Evolutionary conservation across 1,140 invertebrate genomes (phyloP).

Genomic region (Tetraneura akinire): DNA sequence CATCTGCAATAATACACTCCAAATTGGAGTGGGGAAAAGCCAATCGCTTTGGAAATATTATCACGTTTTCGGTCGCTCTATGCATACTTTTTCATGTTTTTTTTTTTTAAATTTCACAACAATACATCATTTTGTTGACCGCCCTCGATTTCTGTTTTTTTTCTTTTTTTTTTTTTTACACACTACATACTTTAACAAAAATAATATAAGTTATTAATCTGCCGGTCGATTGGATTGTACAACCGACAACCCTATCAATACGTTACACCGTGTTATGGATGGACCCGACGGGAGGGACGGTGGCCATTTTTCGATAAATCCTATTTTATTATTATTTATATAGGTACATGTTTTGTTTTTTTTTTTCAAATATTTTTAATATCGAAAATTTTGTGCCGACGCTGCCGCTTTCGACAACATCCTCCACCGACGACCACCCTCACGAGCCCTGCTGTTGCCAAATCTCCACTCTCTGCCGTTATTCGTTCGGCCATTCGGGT

Average conservation of each 20-base stretch:
- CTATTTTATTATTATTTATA: background rate
- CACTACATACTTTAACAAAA: too few relatives aligned
- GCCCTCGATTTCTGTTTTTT: too few relatives aligned
- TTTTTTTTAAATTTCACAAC: too few relatives aligned
- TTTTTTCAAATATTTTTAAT: too few relatives aligned
- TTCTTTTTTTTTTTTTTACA: too few relatives aligned
- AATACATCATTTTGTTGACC: too few relatives aligned
- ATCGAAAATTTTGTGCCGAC: background rate
- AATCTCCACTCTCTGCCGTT: background rate
- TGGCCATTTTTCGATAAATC: background rate
- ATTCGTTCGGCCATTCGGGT: background rate
- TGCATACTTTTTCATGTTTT: too few relatives aligned
- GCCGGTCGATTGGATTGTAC: background rate
- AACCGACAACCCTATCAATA: background rate
- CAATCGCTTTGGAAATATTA: background rate
- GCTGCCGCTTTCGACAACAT: background rate
- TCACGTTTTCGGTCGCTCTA: background rate
- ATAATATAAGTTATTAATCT: too few relatives aligned
- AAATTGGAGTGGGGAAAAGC: background rate
- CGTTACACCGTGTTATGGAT: background rate
- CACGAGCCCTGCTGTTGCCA: background rate
- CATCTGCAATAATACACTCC: too few relatives aligned
- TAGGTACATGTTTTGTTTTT: too few relatives aligned
- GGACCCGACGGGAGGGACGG: background rate
- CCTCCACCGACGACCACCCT: background rate